Conservation (phyloP, 2,113 vertebrate genomes). For the Psilopsiagon aurifrons region DNA sequence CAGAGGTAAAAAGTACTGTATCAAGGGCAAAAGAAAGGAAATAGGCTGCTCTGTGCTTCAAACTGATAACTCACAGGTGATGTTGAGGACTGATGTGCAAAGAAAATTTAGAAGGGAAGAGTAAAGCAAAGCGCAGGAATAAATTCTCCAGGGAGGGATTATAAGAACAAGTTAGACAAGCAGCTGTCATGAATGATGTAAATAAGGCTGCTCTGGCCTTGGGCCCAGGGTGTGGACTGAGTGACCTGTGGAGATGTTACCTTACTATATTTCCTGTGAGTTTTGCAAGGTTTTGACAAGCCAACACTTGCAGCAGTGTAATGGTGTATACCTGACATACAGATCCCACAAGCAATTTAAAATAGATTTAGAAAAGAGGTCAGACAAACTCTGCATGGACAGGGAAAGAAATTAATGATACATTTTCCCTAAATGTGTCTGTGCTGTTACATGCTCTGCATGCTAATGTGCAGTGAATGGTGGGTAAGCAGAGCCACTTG, state of each 20-base stretch:
- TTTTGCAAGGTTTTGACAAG: background rate
- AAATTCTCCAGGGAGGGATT: background rate
- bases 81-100: background rate
- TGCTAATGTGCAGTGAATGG: background rate
- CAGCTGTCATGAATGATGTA: background rate
- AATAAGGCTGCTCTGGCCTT: background rate
- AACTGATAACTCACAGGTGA: background rate
- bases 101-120: background rate
- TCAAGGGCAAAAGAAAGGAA: background rate
- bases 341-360: conserved; percentile 62
- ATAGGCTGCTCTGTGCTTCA: background rate
- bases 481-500: background rate
- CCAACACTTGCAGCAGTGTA: background rate
- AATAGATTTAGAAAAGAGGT: conserved; percentile 76
- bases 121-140: background rate
- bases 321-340: conserved; percentile 64
- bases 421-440: conserved; percentile 39
- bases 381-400: conserved; percentile 58
- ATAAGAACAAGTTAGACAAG: background rate
- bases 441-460: background rate
- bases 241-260: background rate
- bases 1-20: background rate
- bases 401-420: conserved; percentile 67
- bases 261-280: accelerated
- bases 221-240: background rate